phyloP scores from a whole-genome alignment of 2,797 vertebrate genomes.

The Stomatorhinus walkeri region DNA sequence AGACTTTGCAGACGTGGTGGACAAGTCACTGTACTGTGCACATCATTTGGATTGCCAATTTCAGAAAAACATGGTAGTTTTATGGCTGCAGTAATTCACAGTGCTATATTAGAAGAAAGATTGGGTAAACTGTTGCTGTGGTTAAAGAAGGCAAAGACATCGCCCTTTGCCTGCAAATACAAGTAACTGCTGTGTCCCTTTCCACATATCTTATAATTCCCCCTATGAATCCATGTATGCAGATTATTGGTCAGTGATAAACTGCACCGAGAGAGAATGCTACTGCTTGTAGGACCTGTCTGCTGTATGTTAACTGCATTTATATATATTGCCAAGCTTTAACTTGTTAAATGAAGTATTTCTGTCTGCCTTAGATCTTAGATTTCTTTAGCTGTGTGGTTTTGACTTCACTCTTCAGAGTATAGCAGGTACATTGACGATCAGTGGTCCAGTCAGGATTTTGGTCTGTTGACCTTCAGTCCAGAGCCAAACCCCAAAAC shows the following conservation, averaged over 20 bases:
- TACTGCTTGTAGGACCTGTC: background rate
- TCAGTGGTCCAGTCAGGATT: background rate
- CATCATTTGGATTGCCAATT: background rate
- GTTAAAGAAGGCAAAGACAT: background rate
- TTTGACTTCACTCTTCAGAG: background rate
- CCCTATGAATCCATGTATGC: background rate
- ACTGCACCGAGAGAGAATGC: background rate
- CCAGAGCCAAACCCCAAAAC: background rate
- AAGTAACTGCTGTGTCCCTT: background rate
- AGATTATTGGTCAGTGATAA: background rate
- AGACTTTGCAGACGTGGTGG: background rate
- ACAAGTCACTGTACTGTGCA: background rate
- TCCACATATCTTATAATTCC: background rate
- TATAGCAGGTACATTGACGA: background rate
- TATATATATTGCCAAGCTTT: background rate
- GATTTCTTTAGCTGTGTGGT: background rate
- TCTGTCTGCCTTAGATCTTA: background rate
- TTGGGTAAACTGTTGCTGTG: background rate
- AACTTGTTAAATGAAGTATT: background rate
- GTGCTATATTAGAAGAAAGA: background rate
- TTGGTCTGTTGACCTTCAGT: background rate
- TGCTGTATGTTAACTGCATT: background rate
- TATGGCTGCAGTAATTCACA: background rate
- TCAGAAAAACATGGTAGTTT: background rate
- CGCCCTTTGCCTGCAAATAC: background rate